Evolutionary conservation across 2,113 vertebrate genomes (phyloP), one percentile per base, ranked within the genome.

Genomic region (Harpagus bidentatus): DNA sequence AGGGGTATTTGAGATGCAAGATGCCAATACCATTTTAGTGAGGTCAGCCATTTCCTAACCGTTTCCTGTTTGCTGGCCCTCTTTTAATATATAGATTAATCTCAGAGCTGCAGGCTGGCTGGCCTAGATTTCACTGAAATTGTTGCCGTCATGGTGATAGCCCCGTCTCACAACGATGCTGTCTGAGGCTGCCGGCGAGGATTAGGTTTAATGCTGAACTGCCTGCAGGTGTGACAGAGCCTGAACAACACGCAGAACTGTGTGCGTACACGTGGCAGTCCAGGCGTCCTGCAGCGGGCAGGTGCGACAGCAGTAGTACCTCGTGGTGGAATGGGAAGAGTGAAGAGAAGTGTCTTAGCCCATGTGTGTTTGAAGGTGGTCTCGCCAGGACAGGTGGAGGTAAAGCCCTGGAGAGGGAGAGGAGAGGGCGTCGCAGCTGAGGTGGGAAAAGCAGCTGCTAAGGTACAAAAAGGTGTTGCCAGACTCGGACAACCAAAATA

Each of bases 241-340:
- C 20, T n/a, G 72, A 81, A 62, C 31, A 28, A 31, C 0, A 0
- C 23, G 29, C 34, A 3, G 0, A 69, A 23, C 36, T 69, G 4
- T 43, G 21, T 4, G 0, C 7, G 23, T 31, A 25, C 2, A 0
- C 7, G 1, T 69, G 26, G 45, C 42, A 42, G 32, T n/a, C 23
- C n/a, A 18, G 29, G 38, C 53, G n/a, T 62, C 36, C 58, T 26
- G 13, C 31, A 31, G 63, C 0, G 0, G n/a, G 50, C 28, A 43
- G 55, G 48, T 0, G 0, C 0, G 3, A 28, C 45, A 50, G 11
- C 55, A 38, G 10, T 59, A 42, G 21, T 53, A 20, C 19, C 22
- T 86, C 9, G 2, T 11, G 40, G 11, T 81, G 34, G 29, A 76
- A 16, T 1, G 65, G 50, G 31, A 70, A 78, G 67, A 58, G 32